Evolutionary conservation across 2,888 invertebrate genomes (phyloP).

Genomic region (Cataglyphis albicans): DNA sequence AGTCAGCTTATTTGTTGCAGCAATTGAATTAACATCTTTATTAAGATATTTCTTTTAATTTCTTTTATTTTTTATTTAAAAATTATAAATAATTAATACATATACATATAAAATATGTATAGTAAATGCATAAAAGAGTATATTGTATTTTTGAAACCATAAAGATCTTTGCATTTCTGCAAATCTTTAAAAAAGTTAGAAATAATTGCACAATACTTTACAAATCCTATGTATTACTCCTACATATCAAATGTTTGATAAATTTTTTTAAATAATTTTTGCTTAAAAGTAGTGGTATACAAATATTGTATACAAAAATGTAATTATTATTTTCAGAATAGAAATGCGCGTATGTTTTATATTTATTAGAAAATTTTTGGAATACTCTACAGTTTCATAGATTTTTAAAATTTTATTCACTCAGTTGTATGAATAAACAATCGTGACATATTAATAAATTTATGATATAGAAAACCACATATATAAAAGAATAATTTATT

Average conservation of each 20-base stretch:
- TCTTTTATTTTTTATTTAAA: neutral
- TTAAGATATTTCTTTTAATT: neutral
- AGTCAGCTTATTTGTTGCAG: neutral
- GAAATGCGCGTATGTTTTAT: neutral
- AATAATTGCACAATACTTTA: neutral
- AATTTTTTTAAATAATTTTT: constrained; percentile 1
- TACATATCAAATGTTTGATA: neutral
- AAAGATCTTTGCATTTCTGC: neutral
- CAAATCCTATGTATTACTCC: neutral
- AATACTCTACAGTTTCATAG: neutral
- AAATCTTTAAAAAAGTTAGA: neutral
- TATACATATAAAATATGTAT: neutral
- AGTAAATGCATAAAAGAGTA: neutral
- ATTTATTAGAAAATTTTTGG: neutral
- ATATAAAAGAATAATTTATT: neutral
- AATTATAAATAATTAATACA: neutral
- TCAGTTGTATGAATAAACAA: neutral
- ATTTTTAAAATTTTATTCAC: neutral
- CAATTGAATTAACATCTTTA: neutral
- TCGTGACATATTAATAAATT: constrained; percentile 8
- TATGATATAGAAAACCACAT: neutral
- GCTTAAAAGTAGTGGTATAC: neutral
- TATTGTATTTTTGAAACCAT: neutral
- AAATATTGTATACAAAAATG: neutral
- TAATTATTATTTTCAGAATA: constrained; percentile 3